Conservation (phyloP, 2,113 vertebrate species). For the Trematocara stigmaticum region DNA sequence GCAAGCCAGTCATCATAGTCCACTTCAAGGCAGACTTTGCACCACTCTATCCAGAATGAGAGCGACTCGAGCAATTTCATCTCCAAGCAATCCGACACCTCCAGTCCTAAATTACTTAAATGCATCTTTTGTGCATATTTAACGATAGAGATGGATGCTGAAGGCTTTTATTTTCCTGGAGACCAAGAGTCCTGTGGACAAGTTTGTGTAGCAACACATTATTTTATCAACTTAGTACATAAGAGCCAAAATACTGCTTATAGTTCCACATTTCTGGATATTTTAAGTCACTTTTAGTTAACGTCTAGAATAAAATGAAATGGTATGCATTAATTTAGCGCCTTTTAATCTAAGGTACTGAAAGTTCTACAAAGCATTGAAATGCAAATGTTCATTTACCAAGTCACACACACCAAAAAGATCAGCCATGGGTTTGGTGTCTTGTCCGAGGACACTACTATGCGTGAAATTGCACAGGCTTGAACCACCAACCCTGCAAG, state of each 20-base stretch:
- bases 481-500: not conserved
- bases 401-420: not conserved
- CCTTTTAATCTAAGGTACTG: not conserved
- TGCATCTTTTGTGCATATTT: not conserved
- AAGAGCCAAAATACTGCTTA: not conserved
- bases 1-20: not conserved
- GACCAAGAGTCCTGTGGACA: not conserved
- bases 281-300: not conserved
- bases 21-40: not conserved
- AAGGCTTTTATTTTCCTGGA: constrained; percentile 40
- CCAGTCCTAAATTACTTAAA: not conserved
- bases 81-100: not conserved
- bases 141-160: constrained; percentile 72
- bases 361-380: not conserved
- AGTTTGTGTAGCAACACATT: not conserved
- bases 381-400: not conserved
- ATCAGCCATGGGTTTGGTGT: not conserved
- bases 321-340: not conserved
- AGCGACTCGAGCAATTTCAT: constrained; percentile 13
- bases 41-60: not conserved
- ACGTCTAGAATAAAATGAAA: not conserved
- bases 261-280: not conserved
- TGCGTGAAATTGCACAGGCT: not conserved
- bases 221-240: not conserved
- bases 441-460: not conserved